phyloP scores from a whole-genome alignment of 2,113 vertebrate genomes.

The Nothoprocta pentlandii region DNA sequence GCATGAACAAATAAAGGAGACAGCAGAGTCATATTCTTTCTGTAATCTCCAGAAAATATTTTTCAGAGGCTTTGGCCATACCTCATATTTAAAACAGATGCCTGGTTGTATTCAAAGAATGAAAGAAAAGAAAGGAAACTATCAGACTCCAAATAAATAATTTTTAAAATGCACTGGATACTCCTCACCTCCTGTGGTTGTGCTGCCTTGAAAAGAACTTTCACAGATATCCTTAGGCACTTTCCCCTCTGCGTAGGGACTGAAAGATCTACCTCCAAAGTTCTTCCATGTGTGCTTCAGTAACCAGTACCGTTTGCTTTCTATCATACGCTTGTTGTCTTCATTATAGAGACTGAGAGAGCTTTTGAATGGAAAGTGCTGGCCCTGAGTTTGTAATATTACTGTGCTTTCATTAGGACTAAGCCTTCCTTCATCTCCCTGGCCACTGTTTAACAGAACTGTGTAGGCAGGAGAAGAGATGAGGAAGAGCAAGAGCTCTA shows the following conservation, averaged over 20 bases:
- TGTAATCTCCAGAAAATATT: not conserved
- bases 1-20: not conserved
- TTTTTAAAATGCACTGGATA: not conserved
- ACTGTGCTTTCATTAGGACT: rapidly evolving
- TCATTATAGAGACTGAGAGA: not conserved
- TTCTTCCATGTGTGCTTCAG: not conserved
- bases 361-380: not conserved
- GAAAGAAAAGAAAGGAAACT: not conserved
- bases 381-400: not conserved
- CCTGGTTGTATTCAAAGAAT: not conserved
- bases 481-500: not conserved
- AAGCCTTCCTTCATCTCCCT: not conserved
- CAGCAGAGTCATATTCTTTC: not conserved
- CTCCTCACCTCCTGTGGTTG: not conserved
- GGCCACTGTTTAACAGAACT: not conserved
- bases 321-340: not conserved
- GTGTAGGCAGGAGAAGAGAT: not conserved
- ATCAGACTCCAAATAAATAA: not conserved
- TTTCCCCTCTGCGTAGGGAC: not conserved
- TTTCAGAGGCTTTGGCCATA: not conserved
- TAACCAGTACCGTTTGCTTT: not conserved
- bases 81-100: not conserved
- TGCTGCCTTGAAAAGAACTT: not conserved
- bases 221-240: not conserved
- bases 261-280: not conserved